Percentiles rank a stretch among this genome's conserved stretches.
Conservation (phyloP, 2,888 invertebrate genomes). For the Cloeon dipterum region DNA sequence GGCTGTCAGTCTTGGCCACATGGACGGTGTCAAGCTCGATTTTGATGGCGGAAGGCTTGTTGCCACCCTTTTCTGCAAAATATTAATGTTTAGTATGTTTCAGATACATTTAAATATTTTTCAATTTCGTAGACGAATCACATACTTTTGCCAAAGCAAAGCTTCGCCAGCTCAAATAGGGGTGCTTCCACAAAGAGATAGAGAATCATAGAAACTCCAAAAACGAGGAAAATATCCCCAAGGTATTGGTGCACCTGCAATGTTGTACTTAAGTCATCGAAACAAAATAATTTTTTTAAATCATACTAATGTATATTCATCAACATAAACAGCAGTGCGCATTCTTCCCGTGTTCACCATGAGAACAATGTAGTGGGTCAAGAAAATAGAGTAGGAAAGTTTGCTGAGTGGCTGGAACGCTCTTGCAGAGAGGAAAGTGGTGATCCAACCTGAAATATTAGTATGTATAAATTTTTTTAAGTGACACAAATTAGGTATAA, state of each 20-base stretch:
- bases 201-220: constrained; percentile 12
- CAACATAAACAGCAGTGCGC: constrained; percentile 4
- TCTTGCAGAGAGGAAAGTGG: constrained; percentile 1
- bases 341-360: constrained; percentile 3
- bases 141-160: constrained; percentile 3
- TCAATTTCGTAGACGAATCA: too few relatives aligned
- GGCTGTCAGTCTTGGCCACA: too few relatives aligned
- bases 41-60: too few relatives aligned
- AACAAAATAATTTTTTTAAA: too few relatives aligned
- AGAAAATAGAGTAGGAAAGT: constrained; percentile 5
- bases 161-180: constrained; percentile 11
- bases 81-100: too few relatives aligned
- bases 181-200: constrained; percentile 16
- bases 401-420: constrained; percentile 5
- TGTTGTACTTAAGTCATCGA: too few relatives aligned
- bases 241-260: constrained; percentile 10
- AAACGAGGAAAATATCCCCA: constrained; percentile 13
- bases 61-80: too few relatives aligned
- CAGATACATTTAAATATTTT: too few relatives aligned
- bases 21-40: too few relatives aligned
- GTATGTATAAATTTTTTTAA: too few relatives aligned
- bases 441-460: constrained; percentile 4
- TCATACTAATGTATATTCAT: constrained; percentile 4
- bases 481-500: too few relatives aligned
- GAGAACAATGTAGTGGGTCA: constrained; percentile 5